phyloP scores from a whole-genome alignment of 2,888 invertebrate species.

The Amblyjoppa fuscipennis region DNA sequence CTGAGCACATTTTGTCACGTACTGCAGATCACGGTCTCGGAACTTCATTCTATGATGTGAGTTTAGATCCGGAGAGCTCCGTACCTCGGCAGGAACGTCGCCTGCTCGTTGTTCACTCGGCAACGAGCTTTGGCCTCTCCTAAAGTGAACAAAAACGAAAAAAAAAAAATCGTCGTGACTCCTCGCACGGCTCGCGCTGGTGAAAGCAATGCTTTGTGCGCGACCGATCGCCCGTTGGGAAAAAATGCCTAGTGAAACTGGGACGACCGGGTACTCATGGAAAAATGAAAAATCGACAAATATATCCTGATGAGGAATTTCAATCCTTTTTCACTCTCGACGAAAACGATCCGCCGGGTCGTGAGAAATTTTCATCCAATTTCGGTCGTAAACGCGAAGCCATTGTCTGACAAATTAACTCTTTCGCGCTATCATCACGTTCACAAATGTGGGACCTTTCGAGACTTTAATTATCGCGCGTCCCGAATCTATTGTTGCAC shows the following conservation, averaged over 20 bases:
- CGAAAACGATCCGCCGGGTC: not conserved
- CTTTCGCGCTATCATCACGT: not conserved
- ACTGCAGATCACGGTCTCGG: conserved; percentile 32
- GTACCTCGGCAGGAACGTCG: not conserved
- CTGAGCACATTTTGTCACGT: conserved; percentile 16
- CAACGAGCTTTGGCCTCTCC: conserved; percentile 14
- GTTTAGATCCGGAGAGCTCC: conserved; percentile 18
- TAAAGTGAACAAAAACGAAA: conserved; percentile 47
- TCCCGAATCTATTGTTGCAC: not conserved
- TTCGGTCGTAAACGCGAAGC: not conserved
- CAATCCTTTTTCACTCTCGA: not conserved
- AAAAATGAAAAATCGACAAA: conserved; percentile 27
- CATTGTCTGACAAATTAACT: conserved; percentile 1
- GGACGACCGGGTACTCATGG: not conserved
- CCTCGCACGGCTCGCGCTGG: conserved; percentile 15
- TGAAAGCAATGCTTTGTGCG: conserved; percentile 41
- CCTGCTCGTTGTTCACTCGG: conserved; percentile 27
- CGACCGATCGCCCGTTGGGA: conserved; percentile 35
- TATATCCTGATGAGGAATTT: not conserved
- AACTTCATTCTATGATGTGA: conserved; percentile 2
- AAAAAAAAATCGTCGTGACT: conserved; percentile 36
- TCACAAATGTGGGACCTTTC: not conserved
- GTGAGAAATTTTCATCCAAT: conserved; percentile 3
- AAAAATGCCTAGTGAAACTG: not conserved
- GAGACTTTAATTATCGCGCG: not conserved